phyloP scores from a whole-genome alignment of 2,797 vertebrate species.

The Sparus aurata region DNA sequence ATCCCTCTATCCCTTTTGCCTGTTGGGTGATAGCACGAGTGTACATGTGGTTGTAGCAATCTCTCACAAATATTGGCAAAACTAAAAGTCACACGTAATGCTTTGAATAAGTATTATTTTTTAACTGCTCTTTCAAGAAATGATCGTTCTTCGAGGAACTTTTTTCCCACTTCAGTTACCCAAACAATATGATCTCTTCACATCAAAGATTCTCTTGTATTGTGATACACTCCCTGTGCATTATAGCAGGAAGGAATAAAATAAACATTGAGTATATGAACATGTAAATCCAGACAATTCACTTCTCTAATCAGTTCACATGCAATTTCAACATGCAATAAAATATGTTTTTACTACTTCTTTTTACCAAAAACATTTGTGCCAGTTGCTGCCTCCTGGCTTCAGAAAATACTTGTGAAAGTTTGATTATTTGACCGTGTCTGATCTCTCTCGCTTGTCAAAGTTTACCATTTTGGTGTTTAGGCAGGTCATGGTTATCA shows the following conservation, averaged over 20 bases:
- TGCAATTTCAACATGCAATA: too few species aligned
- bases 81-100: background rate
- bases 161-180: background rate
- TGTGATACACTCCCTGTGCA: background rate
- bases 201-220: background rate
- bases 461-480: too few species aligned
- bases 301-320: constrained; percentile 10
- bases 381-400: too few species aligned
- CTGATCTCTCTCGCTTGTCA: too few species aligned
- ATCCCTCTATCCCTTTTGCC: background rate
- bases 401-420: too few species aligned
- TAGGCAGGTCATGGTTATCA: too few species aligned
- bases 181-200: background rate
- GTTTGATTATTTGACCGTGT: too few species aligned
- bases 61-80: background rate
- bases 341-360: background rate
- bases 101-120: background rate
- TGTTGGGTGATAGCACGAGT: background rate
- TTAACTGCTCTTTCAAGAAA: background rate
- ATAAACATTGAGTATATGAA: constrained; percentile 12
- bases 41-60: background rate
- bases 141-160: background rate
- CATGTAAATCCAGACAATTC: constrained; percentile 16
- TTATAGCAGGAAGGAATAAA: constrained; percentile 2
- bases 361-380: too few species aligned